Evolutionary conservation across 1,140 invertebrate species (phyloP).

Genomic region (Rhagoletis zephyria): DNA sequence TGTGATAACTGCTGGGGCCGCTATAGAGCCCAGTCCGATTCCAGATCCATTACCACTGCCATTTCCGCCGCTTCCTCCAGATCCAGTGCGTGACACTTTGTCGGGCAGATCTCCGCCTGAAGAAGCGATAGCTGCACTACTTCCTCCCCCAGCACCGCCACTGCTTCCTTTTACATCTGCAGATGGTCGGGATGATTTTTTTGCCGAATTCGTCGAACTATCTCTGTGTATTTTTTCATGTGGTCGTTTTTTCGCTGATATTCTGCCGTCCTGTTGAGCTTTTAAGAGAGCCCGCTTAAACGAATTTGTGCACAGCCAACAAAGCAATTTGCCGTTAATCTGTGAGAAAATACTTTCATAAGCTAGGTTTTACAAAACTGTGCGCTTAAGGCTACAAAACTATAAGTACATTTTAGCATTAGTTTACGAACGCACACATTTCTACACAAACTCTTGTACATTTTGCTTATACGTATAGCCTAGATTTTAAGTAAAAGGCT

Average conservation of each 20-base stretch:
- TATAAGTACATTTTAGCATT: not conserved
- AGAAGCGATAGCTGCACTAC: constrained; percentile 70
- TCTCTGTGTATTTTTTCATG: constrained; percentile 73
- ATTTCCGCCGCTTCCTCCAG: constrained; percentile 28
- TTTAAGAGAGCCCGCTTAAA: constrained; percentile 93
- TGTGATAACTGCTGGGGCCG: constrained; percentile 73
- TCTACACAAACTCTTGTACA: not conserved
- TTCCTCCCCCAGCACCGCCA: constrained; percentile 80
- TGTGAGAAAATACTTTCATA: constrained; percentile 73
- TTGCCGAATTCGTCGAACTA: constrained; percentile 63
- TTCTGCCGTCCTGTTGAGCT: constrained; percentile 88
- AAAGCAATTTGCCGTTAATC: constrained; percentile 95
- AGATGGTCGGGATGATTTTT: constrained; percentile 63
- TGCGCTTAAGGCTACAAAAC: not conserved
- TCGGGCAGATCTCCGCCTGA: constrained; percentile 68
- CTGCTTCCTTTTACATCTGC: constrained; percentile 75
- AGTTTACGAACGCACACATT: constrained; percentile 57
- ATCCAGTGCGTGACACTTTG: constrained; percentile 67
- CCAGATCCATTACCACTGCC: constrained; percentile 62
- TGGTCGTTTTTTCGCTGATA: constrained; percentile 77
- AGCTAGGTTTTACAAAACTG: not conserved
- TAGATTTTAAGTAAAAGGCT: too few relatives aligned
- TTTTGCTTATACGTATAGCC: not conserved
- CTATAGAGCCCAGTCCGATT: constrained; percentile 59
- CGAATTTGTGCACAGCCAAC: constrained; percentile 95